phyloP scores from a whole-genome alignment of 2,113 vertebrate genomes.

The Herpailurus yagouaroundi region DNA sequence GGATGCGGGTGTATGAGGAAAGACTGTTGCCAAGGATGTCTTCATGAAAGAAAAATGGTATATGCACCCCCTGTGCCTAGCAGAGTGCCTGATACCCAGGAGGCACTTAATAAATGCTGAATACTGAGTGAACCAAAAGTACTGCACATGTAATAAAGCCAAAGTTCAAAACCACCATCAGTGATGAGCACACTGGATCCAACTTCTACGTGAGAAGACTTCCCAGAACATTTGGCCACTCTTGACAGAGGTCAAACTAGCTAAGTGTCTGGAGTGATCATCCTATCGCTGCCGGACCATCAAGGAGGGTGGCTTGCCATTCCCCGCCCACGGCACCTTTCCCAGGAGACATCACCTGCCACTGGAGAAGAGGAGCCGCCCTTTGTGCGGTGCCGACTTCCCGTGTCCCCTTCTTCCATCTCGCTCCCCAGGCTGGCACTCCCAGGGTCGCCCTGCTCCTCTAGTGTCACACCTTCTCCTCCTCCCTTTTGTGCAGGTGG shows the following conservation, averaged over 20 bases:
- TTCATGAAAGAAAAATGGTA: not conserved
- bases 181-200: not conserved
- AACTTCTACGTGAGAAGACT: not conserved
- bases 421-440: not conserved
- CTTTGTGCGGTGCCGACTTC: not conserved
- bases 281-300: fast-evolving
- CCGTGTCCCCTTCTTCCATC: not conserved
- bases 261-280: not conserved
- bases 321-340: not conserved
- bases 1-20: not conserved
- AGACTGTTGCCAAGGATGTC: not conserved
- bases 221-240: not conserved
- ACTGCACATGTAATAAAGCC: not conserved
- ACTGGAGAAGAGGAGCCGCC: not conserved
- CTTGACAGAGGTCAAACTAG: not conserved
- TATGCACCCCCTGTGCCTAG: not conserved
- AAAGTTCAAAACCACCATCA: not conserved
- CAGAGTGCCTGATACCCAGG: not conserved
- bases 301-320: not conserved
- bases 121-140: not conserved
- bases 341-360: not conserved
- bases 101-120: not conserved
- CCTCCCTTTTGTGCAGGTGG: not conserved
- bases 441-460: not conserved
- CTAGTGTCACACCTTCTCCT: not conserved